phyloP scores from a whole-genome alignment of 2,113 vertebrate genomes.

The Myanophis thanlyinensis region DNA sequence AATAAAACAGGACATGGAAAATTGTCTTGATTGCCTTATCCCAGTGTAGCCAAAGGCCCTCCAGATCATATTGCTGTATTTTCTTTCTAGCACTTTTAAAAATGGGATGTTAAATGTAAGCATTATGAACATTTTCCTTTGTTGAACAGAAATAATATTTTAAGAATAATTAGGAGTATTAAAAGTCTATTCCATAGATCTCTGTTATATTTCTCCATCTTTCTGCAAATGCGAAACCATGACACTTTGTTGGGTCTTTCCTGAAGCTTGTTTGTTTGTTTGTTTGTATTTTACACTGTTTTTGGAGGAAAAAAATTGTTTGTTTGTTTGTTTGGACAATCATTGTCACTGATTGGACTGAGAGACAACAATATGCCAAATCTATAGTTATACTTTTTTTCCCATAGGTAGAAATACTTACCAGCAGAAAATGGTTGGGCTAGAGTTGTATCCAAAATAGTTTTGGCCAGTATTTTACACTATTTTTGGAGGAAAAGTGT shows the following conservation, averaged over 20 bases:
- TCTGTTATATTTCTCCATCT: not conserved
- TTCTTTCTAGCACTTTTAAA: not conserved
- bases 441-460: not conserved
- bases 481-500: not conserved
- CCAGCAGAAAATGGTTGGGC: not conserved
- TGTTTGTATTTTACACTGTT: too few species aligned
- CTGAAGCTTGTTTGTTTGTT: not conserved
- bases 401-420: not conserved
- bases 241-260: not conserved
- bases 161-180: not conserved
- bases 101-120: not conserved
- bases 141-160: not conserved
- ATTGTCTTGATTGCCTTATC: not conserved
- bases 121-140: not conserved
- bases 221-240: not conserved
- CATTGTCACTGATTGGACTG: not conserved
- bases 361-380: not conserved
- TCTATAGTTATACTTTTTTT: not conserved
- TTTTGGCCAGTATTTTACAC: not conserved
- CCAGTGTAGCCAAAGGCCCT: not conserved
- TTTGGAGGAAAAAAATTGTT: too few species aligned
- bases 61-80: not conserved
- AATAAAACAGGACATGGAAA: not conserved
- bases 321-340: not conserved
- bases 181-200: not conserved